These are phyloP conservation scores for Serripes groenlandicus DNA, from an alignment of 2,888 invertebrate species.

Conservation along the genomic window DNA sequence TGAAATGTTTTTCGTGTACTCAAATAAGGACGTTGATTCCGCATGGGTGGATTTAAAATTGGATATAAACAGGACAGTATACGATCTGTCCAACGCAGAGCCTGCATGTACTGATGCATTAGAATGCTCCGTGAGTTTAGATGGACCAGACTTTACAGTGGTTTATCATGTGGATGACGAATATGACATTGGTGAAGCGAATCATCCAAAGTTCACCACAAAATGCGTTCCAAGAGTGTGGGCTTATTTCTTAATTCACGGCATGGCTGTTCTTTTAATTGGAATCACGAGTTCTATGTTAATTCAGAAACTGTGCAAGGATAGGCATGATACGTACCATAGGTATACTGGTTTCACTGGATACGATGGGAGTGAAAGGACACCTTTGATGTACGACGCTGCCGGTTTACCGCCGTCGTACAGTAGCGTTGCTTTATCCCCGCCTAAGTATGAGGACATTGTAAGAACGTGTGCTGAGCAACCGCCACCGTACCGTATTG, in stretches of 20 bases:
- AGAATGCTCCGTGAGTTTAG: constrained; percentile 36
- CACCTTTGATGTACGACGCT: constrained; percentile 43
- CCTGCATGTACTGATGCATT: constrained; percentile 33
- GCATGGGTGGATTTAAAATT: constrained; percentile 49
- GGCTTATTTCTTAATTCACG: constrained; percentile 54
- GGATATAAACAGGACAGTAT: constrained; percentile 35
- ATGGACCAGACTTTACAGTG: constrained; percentile 27
- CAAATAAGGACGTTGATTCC: constrained; percentile 12
- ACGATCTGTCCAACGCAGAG: constrained; percentile 33
- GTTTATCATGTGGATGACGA: constrained; percentile 45
- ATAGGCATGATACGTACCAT: background rate
- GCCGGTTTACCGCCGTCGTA: constrained; percentile 49
- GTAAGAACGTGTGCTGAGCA: constrained; percentile 27
- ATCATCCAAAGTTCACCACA: constrained; percentile 48
- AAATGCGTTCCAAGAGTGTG: constrained; percentile 61
- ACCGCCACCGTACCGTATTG: constrained; percentile 44
- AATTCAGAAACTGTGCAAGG: constrained; percentile 43
- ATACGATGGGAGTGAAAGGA: constrained; percentile 28
- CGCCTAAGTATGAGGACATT: constrained; percentile 64
- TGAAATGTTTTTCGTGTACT: constrained; percentile 55
- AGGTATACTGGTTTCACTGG: background rate
- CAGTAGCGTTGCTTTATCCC: constrained; percentile 25
- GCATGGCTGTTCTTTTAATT: constrained; percentile 35
- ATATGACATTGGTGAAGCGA: constrained; percentile 41
- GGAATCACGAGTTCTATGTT: constrained; percentile 42